Conservation (phyloP, 2,888 invertebrate species). For the Microplitis manilae region DNA sequence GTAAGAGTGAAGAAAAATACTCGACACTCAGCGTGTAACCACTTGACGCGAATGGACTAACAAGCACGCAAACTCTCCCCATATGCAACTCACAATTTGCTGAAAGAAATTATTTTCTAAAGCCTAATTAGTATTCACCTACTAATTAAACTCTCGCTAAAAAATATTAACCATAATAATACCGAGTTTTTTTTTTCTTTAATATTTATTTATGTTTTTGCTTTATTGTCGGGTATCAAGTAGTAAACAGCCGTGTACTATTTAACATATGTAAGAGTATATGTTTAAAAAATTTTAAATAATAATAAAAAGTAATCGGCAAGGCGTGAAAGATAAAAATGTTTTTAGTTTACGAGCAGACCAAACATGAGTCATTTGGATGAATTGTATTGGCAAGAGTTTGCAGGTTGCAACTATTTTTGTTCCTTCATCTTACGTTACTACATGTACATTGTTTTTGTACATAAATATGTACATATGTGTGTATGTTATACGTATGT, state of each 20-base stretch:
- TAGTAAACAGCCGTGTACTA: no score
- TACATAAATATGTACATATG: slow-evolving; percentile 27
- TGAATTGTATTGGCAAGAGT: slow-evolving; percentile 23
- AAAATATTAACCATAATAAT: no score
- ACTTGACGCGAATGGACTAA: slow-evolving; percentile 64
- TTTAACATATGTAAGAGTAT: no score
- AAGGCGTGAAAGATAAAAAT: slow-evolving; percentile 2
- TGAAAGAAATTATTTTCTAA: slow-evolving; percentile 47
- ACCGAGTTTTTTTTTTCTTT: no score
- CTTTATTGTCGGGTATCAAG: no score
- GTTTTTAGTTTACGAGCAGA: slow-evolving; percentile 19
- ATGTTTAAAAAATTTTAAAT: neutral
- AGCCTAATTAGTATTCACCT: slow-evolving; percentile 58
- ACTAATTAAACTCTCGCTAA: slow-evolving; percentile 55
- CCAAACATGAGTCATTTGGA: slow-evolving; percentile 26
- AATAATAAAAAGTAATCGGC: neutral
- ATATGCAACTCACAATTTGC: slow-evolving; percentile 51
- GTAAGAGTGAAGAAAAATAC: slow-evolving; percentile 22
- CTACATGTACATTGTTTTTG: neutral
- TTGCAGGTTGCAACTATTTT: slow-evolving; percentile 55
- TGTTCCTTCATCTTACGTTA: slow-evolving; percentile 48
- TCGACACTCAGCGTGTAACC: slow-evolving; percentile 48
- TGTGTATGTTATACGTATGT: neutral
- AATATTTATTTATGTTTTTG: no score
- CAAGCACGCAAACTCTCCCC: slow-evolving; percentile 58